Base-by-base conservation (phyloP, 2,113 vertebrate genomes). In the Carassius auratus region DNA sequence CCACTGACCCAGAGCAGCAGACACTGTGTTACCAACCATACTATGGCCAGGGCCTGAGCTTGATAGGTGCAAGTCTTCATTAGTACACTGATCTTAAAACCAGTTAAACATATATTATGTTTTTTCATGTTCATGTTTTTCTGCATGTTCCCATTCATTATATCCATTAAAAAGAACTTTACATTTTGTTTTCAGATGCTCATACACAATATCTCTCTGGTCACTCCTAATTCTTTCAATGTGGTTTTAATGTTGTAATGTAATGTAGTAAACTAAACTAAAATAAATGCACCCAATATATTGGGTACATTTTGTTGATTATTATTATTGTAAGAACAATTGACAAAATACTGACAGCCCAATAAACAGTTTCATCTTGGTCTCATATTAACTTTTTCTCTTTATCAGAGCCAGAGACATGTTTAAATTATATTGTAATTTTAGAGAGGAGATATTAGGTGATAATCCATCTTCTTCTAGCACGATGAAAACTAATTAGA, bases 401-500 rank as follows among this genome's bases (percentile, higher is more conserved):
- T 68, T 59, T 59, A 5, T 50, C 42, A 30, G 12, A 66, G 83
- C 77, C 10, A 52, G 57, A 76, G 13, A n/a, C n/a, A 59, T 21
- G 17, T 80, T 61, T 48, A 48, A 64, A 64, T 45, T 5, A 21
- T 23, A 69, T 64, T 73, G 33, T 84, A 30, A 64, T 48, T 84
- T 59, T 64, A 33, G 73, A 26, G 38, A 17, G 12, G 57, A 38
- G 38, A 78, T 69, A 79, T 77, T 78, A 45, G 15, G 69, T 78
- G 30, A 30, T 71, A 78, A 76, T 81, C 76, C 50, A 42, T 61
- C 76, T 15, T 69, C 76, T 80, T 61, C 30, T 15, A 61, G 64
- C n/a, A 50, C 57, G 48, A 21, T 15, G 52, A 57, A 78, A 79
- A 79, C 64, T 85, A 61, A 81, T 85, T 80, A 71, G 66, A 85